Evolutionary conservation across 2,797 vertebrate species (phyloP), one percentile per base, ranked within the genome.

Genomic region (Furcifer pardalis): DNA sequence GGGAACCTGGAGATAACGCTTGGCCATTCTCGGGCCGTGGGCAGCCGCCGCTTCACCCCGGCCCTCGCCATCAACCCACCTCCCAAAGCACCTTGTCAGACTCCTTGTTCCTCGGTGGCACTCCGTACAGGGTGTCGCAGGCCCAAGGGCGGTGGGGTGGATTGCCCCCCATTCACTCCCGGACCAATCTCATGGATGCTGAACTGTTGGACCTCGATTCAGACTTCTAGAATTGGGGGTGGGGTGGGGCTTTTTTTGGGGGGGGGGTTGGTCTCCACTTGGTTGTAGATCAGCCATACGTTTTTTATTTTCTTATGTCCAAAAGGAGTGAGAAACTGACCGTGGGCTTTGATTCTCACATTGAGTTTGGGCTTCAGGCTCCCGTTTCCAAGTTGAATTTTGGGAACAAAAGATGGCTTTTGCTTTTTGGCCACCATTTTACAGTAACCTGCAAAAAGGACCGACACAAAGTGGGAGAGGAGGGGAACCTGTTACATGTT

Each of bases 401-500:
- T n/a, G 35, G 52, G 52, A 56, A 56, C 52, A 56, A 56, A 56
- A 56, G 52, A 25, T 15, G 9, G 17, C 1, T 6, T 40, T 27
- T 42, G 5, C n/a, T 46, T 40, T 46, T 12, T 5, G 25, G 30
- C 13, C 19, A 4, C 5, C 17, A 15, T 56, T 56, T 56, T 56
- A n/a, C 80, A 97, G 96, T 98, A 95, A 97, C 93, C 93, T 23
- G 92, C 91, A 97, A 98, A 97, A 94, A 99, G 99, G 99, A 99
- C 98, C 42, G 99, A 99, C 97, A 99, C 99, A 93, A 98, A 98
- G 95, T 56, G 52, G 44, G 44, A 12, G 46, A 12, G 46, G 46
- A 12, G 46, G 46, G 46, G 7, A 7, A 99, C 99, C 0, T 96
- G 99, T 93, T 99, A 99, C n/a, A 99, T 99, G 99, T 99, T 99